Evolutionary conservation across 2,113 vertebrate genomes (phyloP).

Genomic region (Suncus etruscus): DNA sequence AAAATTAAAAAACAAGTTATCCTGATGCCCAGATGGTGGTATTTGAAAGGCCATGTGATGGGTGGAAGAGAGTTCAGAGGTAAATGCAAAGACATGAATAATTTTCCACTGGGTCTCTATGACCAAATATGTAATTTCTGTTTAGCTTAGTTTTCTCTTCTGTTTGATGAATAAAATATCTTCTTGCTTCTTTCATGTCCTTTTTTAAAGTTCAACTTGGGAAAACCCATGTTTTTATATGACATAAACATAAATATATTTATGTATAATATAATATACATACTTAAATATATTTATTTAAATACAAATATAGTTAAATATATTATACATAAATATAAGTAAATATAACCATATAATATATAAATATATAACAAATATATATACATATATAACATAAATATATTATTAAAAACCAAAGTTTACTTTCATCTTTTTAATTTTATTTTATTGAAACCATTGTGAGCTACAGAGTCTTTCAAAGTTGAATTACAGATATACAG

Average conservation of each 20-base stretch:
- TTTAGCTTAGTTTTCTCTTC: slow-evolving; percentile 32
- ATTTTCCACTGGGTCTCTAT: not conserved
- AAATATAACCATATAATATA: no score
- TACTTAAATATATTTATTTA: no score
- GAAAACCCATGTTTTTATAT: not conserved
- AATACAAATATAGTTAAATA: no score
- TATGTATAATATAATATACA: no score
- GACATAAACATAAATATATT: not conserved
- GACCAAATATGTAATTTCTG: not conserved
- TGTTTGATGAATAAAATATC: not conserved
- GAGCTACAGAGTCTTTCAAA: no score
- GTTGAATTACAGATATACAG: no score
- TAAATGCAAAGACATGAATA: not conserved
- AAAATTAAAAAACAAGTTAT: not conserved
- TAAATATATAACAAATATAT: no score
- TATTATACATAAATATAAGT: no score
- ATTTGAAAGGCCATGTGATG: not conserved
- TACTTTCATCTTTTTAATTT: no score
- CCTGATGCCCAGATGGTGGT: not conserved
- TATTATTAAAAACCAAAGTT: not conserved
- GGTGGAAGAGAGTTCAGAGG: not conserved
- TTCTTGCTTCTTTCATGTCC: not conserved
- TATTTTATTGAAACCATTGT: no score
- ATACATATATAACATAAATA: not conserved
- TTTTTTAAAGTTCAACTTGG: slow-evolving; percentile 13